phyloP scores from a whole-genome alignment of 2,113 vertebrate species.

The Eleginops maclovinus region DNA sequence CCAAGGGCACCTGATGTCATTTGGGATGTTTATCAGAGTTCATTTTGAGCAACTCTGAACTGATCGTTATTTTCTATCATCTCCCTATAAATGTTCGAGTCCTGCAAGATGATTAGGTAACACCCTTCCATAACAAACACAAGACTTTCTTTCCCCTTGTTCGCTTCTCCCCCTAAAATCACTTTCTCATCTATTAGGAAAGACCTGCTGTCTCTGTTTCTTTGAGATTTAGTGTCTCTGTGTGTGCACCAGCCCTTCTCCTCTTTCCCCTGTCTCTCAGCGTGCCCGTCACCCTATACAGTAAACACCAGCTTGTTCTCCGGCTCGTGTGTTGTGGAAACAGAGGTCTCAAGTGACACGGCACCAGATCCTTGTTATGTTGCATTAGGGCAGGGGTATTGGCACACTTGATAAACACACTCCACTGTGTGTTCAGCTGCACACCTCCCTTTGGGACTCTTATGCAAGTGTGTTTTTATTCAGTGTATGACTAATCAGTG shows the following conservation, averaged over 20 bases:
- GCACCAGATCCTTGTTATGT: conserved; percentile 28
- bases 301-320: conserved; percentile 34
- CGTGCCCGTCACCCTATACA: conserved; percentile 37
- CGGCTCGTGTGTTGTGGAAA: conserved; percentile 57
- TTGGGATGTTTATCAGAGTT: neutral
- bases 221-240: neutral
- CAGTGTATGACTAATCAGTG: conserved; percentile 52
- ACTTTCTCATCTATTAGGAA: neutral
- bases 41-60: neutral
- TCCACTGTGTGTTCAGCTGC: conserved; percentile 37
- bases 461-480: conserved; percentile 39
- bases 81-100: conserved; percentile 3
- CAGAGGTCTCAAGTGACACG: conserved; percentile 48
- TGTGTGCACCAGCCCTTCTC: neutral
- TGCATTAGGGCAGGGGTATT: conserved; percentile 17
- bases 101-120: conserved; percentile 2
- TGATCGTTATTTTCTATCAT: neutral
- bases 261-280: conserved; percentile 40
- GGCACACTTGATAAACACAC: conserved; percentile 35
- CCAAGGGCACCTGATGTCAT: neutral
- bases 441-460: conserved; percentile 56
- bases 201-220: neutral
- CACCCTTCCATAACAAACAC: neutral
- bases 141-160: neutral
- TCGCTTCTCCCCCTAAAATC: neutral